Conservation (phyloP, 2,797 vertebrate genomes). For the Typhlichthys eigenmanni region DNA sequence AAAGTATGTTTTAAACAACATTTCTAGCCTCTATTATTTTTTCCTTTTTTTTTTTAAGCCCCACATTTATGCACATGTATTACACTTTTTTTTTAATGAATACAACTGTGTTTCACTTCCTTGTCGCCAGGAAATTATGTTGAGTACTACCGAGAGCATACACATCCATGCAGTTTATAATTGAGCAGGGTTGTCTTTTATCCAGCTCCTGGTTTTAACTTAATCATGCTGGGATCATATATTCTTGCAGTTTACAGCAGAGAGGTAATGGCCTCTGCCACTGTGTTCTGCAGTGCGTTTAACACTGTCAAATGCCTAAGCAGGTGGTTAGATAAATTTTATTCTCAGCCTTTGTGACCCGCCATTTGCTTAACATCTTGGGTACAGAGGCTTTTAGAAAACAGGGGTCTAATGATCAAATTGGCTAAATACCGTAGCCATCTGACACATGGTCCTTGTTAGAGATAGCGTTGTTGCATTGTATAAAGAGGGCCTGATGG, state of each 20-base stretch:
- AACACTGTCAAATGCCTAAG: constrained; percentile 6
- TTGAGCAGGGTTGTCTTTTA: no score
- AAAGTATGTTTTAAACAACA: no score
- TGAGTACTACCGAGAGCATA: constrained; percentile 8
- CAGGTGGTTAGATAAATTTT: background rate
- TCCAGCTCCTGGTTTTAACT: constrained; percentile 6
- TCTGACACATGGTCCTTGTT: background rate
- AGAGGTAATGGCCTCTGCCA: background rate
- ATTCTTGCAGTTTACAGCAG: constrained; percentile 1
- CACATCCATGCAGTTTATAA: background rate
- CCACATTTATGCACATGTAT: no score
- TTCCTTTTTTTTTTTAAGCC: no score
- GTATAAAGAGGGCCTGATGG: background rate
- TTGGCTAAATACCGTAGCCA: background rate
- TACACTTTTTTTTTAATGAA: no score
- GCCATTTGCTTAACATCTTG: background rate
- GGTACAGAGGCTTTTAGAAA: background rate
- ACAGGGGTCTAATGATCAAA: background rate
- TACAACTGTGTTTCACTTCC: background rate
- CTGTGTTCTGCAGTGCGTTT: background rate
- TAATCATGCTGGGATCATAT: background rate
- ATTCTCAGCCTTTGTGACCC: background rate
- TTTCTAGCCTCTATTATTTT: no score
- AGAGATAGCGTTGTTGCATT: background rate
- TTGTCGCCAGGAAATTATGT: background rate